Conservation (phyloP, 2,797 vertebrate genomes). For the Catostomus latipinnis region DNA sequence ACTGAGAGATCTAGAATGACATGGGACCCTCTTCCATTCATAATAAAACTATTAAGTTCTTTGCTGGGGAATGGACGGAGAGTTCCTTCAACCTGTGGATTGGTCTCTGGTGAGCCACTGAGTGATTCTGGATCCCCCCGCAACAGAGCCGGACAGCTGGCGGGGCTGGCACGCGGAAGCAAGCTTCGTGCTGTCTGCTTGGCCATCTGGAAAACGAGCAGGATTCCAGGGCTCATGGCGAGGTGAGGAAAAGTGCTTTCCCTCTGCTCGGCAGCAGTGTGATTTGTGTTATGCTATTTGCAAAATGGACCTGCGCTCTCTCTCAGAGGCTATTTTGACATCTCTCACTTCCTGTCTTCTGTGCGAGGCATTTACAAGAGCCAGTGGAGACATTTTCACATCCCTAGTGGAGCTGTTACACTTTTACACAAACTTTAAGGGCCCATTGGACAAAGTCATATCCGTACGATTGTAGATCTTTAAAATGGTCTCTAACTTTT, state of each 20-base stretch:
- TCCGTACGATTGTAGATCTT: constrained; percentile 21
- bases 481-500: constrained; percentile 21
- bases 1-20: constrained; percentile 43
- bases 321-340: constrained; percentile 65
- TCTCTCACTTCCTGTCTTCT: constrained; percentile 57
- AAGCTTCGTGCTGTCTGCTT: constrained; percentile 68
- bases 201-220: constrained; percentile 81
- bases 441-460: constrained; percentile 17
- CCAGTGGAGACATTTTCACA: constrained; percentile 48
- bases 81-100: constrained; percentile 68
- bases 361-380: constrained; percentile 58
- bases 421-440: constrained; percentile 36
- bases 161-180: constrained; percentile 68
- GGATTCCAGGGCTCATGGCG: constrained; percentile 73
- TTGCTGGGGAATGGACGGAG: constrained; percentile 58
- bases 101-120: constrained; percentile 66
- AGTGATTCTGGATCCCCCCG: constrained; percentile 70
- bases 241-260: constrained; percentile 82
- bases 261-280: constrained; percentile 68
- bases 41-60: constrained; percentile 68
- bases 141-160: constrained; percentile 69
- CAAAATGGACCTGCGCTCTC: constrained; percentile 61
- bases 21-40: constrained; percentile 39
- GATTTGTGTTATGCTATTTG: constrained; percentile 74
- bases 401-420: constrained; percentile 22